Evolutionary conservation across 2,888 invertebrate genomes (phyloP).

Genomic region (Hirtodrosophila histrioides): DNA sequence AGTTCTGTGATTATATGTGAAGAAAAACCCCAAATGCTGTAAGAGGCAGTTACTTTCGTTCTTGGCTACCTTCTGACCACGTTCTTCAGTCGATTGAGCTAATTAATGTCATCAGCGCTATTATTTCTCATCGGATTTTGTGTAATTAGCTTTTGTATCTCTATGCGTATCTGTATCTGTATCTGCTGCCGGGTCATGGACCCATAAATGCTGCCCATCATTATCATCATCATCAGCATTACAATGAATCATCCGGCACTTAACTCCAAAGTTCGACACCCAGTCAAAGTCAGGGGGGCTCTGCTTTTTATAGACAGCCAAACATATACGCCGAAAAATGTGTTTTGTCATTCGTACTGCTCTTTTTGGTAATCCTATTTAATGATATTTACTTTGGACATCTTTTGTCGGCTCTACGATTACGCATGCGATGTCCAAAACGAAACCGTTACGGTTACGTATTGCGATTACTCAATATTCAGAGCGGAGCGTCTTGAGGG

Average conservation of each 20-base stretch:
- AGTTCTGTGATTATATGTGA: slow-evolving; percentile 14
- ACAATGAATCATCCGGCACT: slow-evolving; percentile 42
- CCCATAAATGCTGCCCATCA: slow-evolving; percentile 70
- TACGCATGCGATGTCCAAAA: slow-evolving; percentile 58
- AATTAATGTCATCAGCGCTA: slow-evolving; percentile 73
- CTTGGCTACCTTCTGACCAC: slow-evolving; percentile 4
- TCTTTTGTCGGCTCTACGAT: slow-evolving; percentile 35
- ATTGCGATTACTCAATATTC: slow-evolving; percentile 55
- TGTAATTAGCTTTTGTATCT: slow-evolving; percentile 65
- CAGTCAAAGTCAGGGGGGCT: slow-evolving; percentile 10
- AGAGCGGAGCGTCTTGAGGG: slow-evolving; percentile 27
- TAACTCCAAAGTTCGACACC: slow-evolving; percentile 4
- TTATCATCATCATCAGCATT: slow-evolving; percentile 46
- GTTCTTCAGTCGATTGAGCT: slow-evolving; percentile 46
- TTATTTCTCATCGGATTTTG: slow-evolving; percentile 54
- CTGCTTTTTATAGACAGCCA: slow-evolving; percentile 42
- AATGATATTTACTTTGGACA: slow-evolving; percentile 69
- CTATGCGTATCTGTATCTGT: not conserved
- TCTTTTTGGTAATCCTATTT: slow-evolving; percentile 75
- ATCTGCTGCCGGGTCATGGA: slow-evolving; percentile 58
- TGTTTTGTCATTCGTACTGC: slow-evolving; percentile 49
- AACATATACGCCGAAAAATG: slow-evolving; percentile 4
- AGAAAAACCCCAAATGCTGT: slow-evolving; percentile 9
- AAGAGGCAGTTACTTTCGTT: slow-evolving; percentile 26
- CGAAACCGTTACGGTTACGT: slow-evolving; percentile 64